Evolutionary conservation across 2,113 vertebrate genomes (phyloP).

Genomic region (Hipposideros armiger): DNA sequence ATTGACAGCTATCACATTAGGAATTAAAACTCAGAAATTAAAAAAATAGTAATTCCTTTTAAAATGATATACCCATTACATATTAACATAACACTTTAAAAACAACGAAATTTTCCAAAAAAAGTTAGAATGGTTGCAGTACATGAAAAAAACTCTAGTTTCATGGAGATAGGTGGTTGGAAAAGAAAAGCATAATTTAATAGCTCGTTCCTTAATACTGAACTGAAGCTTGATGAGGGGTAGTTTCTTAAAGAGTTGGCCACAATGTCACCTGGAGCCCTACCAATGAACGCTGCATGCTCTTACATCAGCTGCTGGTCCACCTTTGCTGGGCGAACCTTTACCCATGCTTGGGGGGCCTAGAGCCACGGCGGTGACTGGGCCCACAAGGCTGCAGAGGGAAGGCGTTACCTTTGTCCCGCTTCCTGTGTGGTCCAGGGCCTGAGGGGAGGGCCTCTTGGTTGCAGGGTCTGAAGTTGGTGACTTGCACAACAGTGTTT

Average conservation of each 20-base stretch:
- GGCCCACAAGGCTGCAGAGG: neutral
- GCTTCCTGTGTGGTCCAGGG: neutral
- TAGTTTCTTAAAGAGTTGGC: neutral
- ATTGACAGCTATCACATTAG: neutral
- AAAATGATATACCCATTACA: neutral
- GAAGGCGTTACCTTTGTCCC: neutral
- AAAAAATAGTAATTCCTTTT: neutral
- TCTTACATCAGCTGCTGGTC: neutral
- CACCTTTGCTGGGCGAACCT: too few relatives aligned
- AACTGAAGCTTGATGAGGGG: neutral
- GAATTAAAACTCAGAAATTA: neutral
- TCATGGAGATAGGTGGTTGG: neutral
- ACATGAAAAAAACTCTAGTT: neutral
- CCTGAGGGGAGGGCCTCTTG: neutral
- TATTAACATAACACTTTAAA: neutral
- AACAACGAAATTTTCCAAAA: neutral
- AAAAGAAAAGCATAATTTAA: neutral
- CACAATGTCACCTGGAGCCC: neutral
- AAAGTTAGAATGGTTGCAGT: neutral
- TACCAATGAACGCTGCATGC: too few relatives aligned
- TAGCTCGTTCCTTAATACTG: neutral
- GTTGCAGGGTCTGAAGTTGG: neutral
- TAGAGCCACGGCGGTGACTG: neutral
- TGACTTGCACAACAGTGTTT: too few relatives aligned
- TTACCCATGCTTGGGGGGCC: accelerated